phyloP scores from a whole-genome alignment of 2,888 invertebrate genomes.

The Nymphalis urticae region DNA sequence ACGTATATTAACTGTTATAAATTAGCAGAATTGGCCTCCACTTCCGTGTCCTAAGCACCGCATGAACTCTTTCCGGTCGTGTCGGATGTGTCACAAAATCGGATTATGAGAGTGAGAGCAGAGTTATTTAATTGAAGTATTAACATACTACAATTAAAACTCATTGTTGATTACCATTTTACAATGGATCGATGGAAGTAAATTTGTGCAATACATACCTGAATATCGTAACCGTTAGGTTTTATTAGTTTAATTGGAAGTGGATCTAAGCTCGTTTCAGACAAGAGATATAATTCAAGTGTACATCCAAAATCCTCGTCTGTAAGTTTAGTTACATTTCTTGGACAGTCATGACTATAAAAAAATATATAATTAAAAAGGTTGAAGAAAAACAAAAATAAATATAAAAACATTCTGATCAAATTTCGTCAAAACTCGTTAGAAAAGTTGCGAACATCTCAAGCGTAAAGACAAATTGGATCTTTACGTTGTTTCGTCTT shows the following conservation, averaged over 20 bases:
- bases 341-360: slow-evolving; percentile 55
- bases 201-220: slow-evolving; percentile 47
- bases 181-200: not conserved
- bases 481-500: not conserved
- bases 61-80: too few relatives aligned
- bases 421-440: not conserved
- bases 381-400: too few relatives aligned
- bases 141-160: not conserved
- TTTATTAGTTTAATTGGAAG: slow-evolving; percentile 55
- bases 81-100: too few relatives aligned
- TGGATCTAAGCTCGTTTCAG: slow-evolving; percentile 49
- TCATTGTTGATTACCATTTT: not conserved
- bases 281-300: slow-evolving; percentile 52
- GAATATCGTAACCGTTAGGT: slow-evolving; percentile 54
- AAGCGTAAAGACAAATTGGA: not conserved
- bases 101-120: too few relatives aligned
- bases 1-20: too few relatives aligned
- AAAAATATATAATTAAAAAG: not conserved
- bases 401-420: not conserved
- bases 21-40: too few relatives aligned
- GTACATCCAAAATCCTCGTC: slow-evolving; percentile 48
- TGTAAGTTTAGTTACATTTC: slow-evolving; percentile 52
- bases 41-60: too few relatives aligned
- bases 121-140: too few relatives aligned
- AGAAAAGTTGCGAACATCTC: not conserved